Base-by-base conservation (phyloP, 1,140 invertebrate species). In the Capitella teleta region DNA sequence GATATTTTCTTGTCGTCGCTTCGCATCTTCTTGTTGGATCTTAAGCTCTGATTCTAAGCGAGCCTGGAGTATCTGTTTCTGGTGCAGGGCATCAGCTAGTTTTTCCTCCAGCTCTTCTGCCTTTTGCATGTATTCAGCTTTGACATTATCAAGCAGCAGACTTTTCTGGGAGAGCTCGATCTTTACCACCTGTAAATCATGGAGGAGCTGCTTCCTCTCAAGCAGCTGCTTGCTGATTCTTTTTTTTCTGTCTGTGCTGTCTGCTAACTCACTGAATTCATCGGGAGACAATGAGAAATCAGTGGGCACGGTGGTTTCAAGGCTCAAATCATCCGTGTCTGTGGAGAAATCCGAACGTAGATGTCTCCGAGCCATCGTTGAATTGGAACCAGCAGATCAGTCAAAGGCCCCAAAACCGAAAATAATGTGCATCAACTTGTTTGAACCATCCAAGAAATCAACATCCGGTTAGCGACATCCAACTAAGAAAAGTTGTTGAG, bases 41-140 rank as follows among this genome's bases (percentile, higher is more conserved):
- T 64, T 54, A 18, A 72, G 48, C 49, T 69, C 60, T 6, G 68
- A 63, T 58, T 70, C 69, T n/a, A 72, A 55, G 14, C 41, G 37
- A 12, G 68, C 61, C 48, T 66, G 63, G 25, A 70, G 49, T 37
- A 72, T 63, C 53, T 72, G 66, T 55, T 70, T 70, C 52, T 71
- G 67, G 47, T 72, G 67, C 24, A 61, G 37, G 24, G 60, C 57
- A 61, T 73, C 70, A 49, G 64, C 61, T 25, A 72, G 50, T 48
- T 67, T 68, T 52, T 72, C 69, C 54, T 73, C 68, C 2, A 72
- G 43, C 36, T 72, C 68, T 55, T 72, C 71, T 5, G 63, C 57
- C 47, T 57, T 62, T 37, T 65, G 58, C 43, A 67, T 53, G 50
- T 63, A 58, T 47, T 71, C 67, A 2, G 62, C 64, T 57, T 69